Percentiles rank a stretch among this genome's conserved stretches.
Conservation (phyloP, 2,113 vertebrate species). For the Protobothrops mucrosquamatus region DNA sequence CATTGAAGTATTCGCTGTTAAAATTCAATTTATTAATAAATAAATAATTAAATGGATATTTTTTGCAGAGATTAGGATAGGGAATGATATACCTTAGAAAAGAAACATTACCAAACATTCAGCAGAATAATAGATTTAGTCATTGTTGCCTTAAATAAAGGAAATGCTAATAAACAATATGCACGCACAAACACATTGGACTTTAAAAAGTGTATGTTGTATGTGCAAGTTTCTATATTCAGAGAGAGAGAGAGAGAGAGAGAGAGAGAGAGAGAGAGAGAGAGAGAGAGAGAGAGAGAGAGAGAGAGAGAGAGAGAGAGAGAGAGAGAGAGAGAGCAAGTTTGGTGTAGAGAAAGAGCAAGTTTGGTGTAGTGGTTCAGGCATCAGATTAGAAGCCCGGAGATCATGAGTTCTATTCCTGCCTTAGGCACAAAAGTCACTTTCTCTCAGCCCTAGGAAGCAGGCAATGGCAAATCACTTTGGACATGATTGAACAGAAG, state of each 20-base stretch:
- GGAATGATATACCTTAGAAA: not conserved
- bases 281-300: too few species aligned
- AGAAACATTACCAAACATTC: not conserved
- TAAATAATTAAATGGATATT: not conserved
- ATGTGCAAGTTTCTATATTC: not conserved
- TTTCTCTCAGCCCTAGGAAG: too few species aligned
- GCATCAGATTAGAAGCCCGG: too few species aligned
- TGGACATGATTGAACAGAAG: too few species aligned
- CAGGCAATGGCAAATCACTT: too few species aligned
- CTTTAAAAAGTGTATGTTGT: not conserved
- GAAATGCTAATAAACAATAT: not conserved
- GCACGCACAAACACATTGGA: not conserved
- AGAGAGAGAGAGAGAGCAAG: too few species aligned
- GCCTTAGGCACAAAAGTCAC: too few species aligned
- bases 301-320: too few species aligned
- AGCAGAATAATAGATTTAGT: not conserved
- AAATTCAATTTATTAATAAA: not conserved
- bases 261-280: not conserved
- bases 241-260: not conserved
- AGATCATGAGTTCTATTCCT: too few species aligned
- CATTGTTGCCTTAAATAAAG: not conserved
- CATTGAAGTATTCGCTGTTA: not conserved
- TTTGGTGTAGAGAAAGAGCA: too few species aligned
- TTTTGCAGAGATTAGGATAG: not conserved
- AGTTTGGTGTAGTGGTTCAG: not conserved